These are phyloP conservation scores for Pinctada fucata DNA, from an alignment of 2,888 invertebrate genomes.

Conservation along the genomic window DNA sequence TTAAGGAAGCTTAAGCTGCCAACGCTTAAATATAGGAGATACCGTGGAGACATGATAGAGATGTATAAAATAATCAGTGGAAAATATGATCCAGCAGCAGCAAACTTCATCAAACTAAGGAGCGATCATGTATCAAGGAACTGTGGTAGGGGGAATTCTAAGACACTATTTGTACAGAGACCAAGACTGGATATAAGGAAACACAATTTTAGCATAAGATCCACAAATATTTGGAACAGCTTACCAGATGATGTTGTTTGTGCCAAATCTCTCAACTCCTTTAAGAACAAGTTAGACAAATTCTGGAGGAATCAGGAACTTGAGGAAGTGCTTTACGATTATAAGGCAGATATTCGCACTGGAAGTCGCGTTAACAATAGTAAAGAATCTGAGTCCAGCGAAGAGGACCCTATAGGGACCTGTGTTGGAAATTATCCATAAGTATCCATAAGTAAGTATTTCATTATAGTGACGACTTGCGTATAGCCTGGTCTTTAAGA, in stretches of 20 bases:
- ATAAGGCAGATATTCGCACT: background rate
- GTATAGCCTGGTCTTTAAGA: too few species aligned
- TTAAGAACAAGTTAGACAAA: background rate
- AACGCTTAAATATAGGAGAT: slow-evolving; percentile 6
- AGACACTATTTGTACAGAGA: slow-evolving; percentile 2
- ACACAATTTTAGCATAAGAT: background rate
- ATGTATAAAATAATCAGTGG: slow-evolving; percentile 20
- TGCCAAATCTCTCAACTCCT: background rate
- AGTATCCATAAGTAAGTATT: background rate
- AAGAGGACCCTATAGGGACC: background rate
- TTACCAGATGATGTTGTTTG: background rate
- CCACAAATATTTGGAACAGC: background rate
- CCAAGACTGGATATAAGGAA: background rate
- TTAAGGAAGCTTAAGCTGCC: slow-evolving; percentile 17
- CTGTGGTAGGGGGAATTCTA: slow-evolving; percentile 1
- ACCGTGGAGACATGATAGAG: slow-evolving; percentile 31
- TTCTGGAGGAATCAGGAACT: background rate
- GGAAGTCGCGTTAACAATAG: background rate
- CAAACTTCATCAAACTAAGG: slow-evolving; percentile 6
- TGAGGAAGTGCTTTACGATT: background rate
- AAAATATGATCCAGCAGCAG: background rate
- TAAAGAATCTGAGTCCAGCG: background rate
- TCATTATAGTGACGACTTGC: too few species aligned
- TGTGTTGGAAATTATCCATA: background rate
- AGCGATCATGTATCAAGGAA: background rate